Conservation (phyloP, 2,113 vertebrate genomes). For the Channa maculata region DNA sequence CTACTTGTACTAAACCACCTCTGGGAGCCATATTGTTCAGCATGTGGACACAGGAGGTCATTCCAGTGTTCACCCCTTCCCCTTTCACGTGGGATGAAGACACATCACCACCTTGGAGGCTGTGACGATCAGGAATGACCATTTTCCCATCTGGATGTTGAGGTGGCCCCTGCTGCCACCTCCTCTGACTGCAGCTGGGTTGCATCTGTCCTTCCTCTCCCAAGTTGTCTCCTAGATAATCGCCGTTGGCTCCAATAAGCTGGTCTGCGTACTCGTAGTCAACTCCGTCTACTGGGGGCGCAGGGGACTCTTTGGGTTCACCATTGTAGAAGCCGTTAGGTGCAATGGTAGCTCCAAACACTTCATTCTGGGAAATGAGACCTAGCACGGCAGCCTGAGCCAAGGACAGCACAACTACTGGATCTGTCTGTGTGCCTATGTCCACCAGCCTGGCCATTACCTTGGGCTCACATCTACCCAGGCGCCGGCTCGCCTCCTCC, state of each 20-base stretch:
- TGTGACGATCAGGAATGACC: conserved; percentile 80
- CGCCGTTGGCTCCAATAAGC: conserved; percentile 86
- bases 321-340: conserved; percentile 91
- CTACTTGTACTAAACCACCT: conserved; percentile 88
- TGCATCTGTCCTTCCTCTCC: conserved; percentile 82
- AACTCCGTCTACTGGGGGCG: conserved; percentile 77
- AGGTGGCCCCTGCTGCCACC: conserved; percentile 74
- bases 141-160: conserved; percentile 78
- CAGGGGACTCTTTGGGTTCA: conserved; percentile 84
- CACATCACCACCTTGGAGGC: conserved; percentile 64
- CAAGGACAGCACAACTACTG: conserved; percentile 96
- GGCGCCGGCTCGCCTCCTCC: conserved; percentile 83
- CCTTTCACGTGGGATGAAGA: conserved; percentile 77
- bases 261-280: conserved; percentile 85
- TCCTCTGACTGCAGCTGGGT: conserved; percentile 81
- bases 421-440: conserved; percentile 96
- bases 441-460: conserved; percentile 93
- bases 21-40: conserved; percentile 79
- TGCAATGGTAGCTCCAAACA: conserved; percentile 93
- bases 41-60: conserved; percentile 82
- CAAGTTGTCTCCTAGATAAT: conserved; percentile 82
- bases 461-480: conserved; percentile 85
- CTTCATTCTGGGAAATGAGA: conserved; percentile 94
- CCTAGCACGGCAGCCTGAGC: conserved; percentile 95
- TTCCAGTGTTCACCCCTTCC: conserved; percentile 70